phyloP scores from a whole-genome alignment of 1,140 invertebrate genomes.

The Ceratosolen solmsi region DNA sequence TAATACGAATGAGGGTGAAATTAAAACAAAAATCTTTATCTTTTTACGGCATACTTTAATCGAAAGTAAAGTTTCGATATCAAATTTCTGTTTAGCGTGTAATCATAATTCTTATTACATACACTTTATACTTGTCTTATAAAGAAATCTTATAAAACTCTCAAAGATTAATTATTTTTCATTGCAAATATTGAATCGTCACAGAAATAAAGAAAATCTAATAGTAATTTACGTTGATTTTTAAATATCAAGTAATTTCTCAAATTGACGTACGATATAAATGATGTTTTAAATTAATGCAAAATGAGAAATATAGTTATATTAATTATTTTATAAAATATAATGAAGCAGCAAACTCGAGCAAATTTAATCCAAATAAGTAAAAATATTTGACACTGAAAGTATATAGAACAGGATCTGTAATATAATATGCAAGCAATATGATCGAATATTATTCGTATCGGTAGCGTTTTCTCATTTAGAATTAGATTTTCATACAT shows the following conservation, averaged over 20 bases:
- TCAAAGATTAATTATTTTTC: background rate
- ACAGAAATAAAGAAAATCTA: background rate
- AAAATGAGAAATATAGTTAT: too few relatives aligned
- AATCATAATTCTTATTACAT: background rate
- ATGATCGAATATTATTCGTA: too few relatives aligned
- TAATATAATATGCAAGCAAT: too few relatives aligned
- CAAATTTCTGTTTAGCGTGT: background rate
- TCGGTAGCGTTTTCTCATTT: too few relatives aligned
- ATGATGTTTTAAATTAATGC: background rate
- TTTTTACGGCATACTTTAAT: background rate
- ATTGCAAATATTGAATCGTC: background rate
- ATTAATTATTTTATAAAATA: too few relatives aligned
- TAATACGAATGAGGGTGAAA: background rate
- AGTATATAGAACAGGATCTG: too few relatives aligned
- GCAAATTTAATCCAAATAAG: too few relatives aligned
- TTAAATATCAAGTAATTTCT: too few relatives aligned
- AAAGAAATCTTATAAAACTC: background rate
- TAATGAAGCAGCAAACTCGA: too few relatives aligned
- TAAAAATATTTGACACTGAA: too few relatives aligned
- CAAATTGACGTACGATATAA: too few relatives aligned
- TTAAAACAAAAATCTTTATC: background rate
- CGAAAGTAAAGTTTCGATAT: background rate
- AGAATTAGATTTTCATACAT: too few relatives aligned
- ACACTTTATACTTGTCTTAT: background rate
- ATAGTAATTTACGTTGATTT: background rate